Percentiles rank a stretch among this genome's conserved stretches.
Evolutionary conservation across 1,140 invertebrate species (phyloP).

Genomic region (Panulirus ornatus): DNA sequence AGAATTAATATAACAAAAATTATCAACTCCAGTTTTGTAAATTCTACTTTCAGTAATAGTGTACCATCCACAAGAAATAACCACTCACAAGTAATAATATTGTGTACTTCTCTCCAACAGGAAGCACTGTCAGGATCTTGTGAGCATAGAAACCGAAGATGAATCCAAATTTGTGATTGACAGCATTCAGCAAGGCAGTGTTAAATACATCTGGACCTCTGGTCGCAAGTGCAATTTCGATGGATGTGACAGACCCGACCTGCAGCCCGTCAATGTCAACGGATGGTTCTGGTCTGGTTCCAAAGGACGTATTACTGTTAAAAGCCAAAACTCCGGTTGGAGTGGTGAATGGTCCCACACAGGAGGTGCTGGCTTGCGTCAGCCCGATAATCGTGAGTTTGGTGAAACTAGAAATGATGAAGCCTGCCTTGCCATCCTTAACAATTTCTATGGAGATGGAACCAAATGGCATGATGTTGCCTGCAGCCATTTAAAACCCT

Average conservation of each 20-base stretch:
- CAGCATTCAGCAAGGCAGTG: conserved; percentile 85
- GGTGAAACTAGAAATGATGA: conserved; percentile 88
- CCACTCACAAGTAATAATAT: too few relatives aligned
- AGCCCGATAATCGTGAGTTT: conserved; percentile 91
- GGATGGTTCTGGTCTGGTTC: conserved; percentile 97
- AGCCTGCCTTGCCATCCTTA: conserved; percentile 91
- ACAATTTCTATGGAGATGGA: conserved; percentile 95
- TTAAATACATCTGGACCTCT: conserved; percentile 89
- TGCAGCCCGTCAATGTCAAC: conserved; percentile 90
- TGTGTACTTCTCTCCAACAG: conserved; percentile 83
- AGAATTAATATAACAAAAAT: too few relatives aligned
- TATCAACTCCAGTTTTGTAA: too few relatives aligned
- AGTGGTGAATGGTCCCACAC: conserved; percentile 92
- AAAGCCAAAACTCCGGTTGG: conserved; percentile 84
- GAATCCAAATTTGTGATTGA: conserved; percentile 95
- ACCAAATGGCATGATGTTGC: conserved; percentile 95
- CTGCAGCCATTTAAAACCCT: conserved; percentile 93
- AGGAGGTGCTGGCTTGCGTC: conserved; percentile 89
- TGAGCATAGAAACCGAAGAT: conserved; percentile 92
- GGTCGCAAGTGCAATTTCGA: conserved; percentile 95
- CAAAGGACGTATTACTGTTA: conserved; percentile 91
- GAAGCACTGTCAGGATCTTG: conserved; percentile 95
- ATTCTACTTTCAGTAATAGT: too few relatives aligned
- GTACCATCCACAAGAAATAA: too few relatives aligned
- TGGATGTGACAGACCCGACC: conserved; percentile 90